Percentiles rank a stretch among this genome's conserved stretches.
Evolutionary conservation across 2,888 invertebrate genomes (phyloP).

Genomic region (Carabus problematicus): DNA sequence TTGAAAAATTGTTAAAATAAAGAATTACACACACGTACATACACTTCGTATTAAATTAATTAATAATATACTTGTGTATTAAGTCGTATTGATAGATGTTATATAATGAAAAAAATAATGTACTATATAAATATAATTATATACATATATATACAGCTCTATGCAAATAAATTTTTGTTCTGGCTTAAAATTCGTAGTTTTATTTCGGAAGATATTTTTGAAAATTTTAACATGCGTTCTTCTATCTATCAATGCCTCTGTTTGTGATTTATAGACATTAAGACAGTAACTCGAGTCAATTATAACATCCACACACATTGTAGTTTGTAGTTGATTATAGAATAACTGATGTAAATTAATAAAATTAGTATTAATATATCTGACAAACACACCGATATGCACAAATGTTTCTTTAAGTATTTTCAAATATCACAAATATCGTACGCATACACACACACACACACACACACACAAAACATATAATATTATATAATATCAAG

Average conservation of each 20-base stretch:
- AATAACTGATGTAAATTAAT: background rate
- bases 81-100: conserved; percentile 42
- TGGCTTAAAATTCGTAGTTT: background rate
- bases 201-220: conserved; percentile 27
- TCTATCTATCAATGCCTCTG: conserved; percentile 41
- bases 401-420: conserved; percentile 20
- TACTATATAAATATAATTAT: too few species aligned
- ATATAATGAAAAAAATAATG: conserved; percentile 37
- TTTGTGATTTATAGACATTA: conserved; percentile 33
- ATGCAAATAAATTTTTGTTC: too few species aligned
- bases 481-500: conserved; percentile 19
- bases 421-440: conserved; percentile 8
- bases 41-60: too few species aligned
- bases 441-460: conserved; percentile 7
- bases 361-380: conserved; percentile 8
- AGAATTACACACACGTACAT: too few species aligned
- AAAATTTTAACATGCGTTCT: background rate
- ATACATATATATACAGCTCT: too few species aligned
- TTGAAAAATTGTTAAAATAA: too few species aligned
- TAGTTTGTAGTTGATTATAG: background rate
- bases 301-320: conserved; percentile 9
- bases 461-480: conserved; percentile 26
- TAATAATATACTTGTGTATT: conserved; percentile 27
- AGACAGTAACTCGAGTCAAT: conserved; percentile 38
- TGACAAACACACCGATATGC: background rate